These are phyloP conservation scores for Tortrix viridana DNA, from an alignment of 2,888 invertebrate species.

Conservation along the genomic window DNA sequence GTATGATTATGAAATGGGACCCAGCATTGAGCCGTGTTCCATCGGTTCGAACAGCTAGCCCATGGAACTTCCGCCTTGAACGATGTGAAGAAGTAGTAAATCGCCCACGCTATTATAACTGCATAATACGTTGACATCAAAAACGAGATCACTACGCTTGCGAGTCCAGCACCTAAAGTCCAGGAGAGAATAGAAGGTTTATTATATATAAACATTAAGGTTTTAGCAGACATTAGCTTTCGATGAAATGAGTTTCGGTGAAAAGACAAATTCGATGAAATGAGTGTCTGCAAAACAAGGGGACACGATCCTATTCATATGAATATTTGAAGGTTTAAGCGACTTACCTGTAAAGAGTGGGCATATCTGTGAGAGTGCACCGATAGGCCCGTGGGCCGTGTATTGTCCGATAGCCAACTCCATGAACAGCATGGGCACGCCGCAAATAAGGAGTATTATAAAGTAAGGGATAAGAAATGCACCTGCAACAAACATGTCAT, in stretches of 20 bases:
- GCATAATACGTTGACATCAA: constrained; percentile 98
- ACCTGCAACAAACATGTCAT: constrained; percentile 85
- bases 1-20: constrained; percentile 87
- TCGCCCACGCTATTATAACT: constrained; percentile 96
- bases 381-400: constrained; percentile 95
- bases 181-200: constrained; percentile 21
- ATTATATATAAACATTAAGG: no score
- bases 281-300: no score
- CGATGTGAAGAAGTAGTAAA: constrained; percentile 96
- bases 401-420: constrained; percentile 96
- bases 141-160: constrained; percentile 97
- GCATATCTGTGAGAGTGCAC: constrained; percentile 95
- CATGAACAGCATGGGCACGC: constrained; percentile 97
- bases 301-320: no score
- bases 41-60: constrained; percentile 92
- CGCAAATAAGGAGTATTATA: constrained; percentile 94
- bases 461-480: constrained; percentile 98
- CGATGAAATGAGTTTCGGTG: no score
- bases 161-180: constrained; percentile 94
- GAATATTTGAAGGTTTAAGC: neutral
- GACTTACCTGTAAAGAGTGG: constrained; percentile 94
- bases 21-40: constrained; percentile 95
- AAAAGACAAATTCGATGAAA: no score
- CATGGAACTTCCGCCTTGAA: constrained; percentile 95
- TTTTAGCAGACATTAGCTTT: no score